Evolutionary conservation across 1,140 invertebrate species (phyloP).

Genomic region (Diorhabda carinulata): DNA sequence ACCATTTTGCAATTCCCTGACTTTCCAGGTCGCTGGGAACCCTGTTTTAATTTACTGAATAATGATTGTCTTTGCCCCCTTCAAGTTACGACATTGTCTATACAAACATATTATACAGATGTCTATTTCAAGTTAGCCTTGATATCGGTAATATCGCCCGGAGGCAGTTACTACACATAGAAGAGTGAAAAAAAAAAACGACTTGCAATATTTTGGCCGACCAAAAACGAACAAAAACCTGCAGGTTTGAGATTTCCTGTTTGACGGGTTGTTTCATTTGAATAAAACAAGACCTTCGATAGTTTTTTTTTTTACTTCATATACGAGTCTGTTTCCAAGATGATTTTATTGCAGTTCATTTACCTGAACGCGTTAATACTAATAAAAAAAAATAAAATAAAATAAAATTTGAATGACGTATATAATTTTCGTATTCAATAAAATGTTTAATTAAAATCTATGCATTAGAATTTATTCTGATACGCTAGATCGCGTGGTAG

Average conservation of each 20-base stretch:
- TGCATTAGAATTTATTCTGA: too few species aligned
- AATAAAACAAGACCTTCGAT: background rate
- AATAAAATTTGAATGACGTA: too few species aligned
- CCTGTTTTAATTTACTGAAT: too few species aligned
- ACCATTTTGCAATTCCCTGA: too few species aligned
- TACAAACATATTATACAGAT: conserved; percentile 7
- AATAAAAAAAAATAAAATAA: too few species aligned
- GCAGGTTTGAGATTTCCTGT: conserved; percentile 21
- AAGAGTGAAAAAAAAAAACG: conserved; percentile 12
- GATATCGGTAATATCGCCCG: conserved; percentile 12
- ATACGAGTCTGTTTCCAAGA: background rate
- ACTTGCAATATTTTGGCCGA: conserved; percentile 25
- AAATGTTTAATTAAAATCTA: too few species aligned
- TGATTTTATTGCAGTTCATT: background rate
- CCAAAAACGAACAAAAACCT: conserved; percentile 20
- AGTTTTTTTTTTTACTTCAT: background rate
- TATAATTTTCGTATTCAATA: too few species aligned
- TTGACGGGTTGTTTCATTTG: conserved; percentile 21
- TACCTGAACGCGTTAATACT: background rate
- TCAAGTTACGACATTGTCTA: background rate
- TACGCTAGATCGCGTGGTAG: too few species aligned
- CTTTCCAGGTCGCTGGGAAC: too few species aligned
- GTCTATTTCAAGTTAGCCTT: conserved; percentile 11
- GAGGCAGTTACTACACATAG: conserved; percentile 11
- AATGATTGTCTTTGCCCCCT: background rate